Conservation (phyloP, 1,140 invertebrate genomes). For the Cepaea nemoralis region DNA sequence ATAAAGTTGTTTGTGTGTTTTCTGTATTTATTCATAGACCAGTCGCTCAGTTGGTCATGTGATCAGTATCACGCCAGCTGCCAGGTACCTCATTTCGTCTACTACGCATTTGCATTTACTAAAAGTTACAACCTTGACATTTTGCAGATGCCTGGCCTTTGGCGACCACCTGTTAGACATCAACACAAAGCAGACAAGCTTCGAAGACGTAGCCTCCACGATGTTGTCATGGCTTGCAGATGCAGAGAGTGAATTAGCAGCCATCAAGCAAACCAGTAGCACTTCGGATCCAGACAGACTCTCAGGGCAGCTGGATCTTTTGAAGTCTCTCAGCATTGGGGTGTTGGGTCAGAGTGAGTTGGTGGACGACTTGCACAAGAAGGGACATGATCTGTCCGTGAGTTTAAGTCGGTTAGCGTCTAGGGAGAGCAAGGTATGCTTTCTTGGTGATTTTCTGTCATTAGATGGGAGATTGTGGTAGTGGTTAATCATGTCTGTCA, state of each 20-base stretch:
- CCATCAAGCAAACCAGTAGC: constrained; percentile 84
- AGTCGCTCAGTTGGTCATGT: too few relatives aligned
- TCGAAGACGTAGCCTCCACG: constrained; percentile 86
- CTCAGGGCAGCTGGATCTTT: constrained; percentile 87
- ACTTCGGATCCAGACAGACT: constrained; percentile 88
- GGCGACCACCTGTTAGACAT: constrained; percentile 89
- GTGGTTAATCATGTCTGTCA: too few relatives aligned
- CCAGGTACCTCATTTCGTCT: too few relatives aligned
- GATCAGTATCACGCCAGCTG: too few relatives aligned
- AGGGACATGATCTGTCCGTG: constrained; percentile 72
- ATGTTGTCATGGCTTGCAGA: constrained; percentile 86
- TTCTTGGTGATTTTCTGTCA: too few relatives aligned
- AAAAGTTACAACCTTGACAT: too few relatives aligned
- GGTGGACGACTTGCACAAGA: constrained; percentile 78
- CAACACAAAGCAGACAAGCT: constrained; percentile 84
- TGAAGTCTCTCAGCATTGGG: constrained; percentile 88
- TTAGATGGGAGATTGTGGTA: too few relatives aligned
- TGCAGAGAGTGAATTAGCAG: constrained; percentile 82
- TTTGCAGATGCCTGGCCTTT: constrained; percentile 72
- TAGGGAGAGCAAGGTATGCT: too few relatives aligned
- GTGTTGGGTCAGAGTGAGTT: constrained; percentile 86
- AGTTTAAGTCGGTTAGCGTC: constrained; percentile 83
- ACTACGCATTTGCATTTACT: too few relatives aligned
- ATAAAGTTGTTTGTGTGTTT: too few relatives aligned
- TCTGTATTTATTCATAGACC: too few relatives aligned